Base-by-base conservation (phyloP, 2,888 invertebrate species). In the Balanococcus diminutus region DNA sequence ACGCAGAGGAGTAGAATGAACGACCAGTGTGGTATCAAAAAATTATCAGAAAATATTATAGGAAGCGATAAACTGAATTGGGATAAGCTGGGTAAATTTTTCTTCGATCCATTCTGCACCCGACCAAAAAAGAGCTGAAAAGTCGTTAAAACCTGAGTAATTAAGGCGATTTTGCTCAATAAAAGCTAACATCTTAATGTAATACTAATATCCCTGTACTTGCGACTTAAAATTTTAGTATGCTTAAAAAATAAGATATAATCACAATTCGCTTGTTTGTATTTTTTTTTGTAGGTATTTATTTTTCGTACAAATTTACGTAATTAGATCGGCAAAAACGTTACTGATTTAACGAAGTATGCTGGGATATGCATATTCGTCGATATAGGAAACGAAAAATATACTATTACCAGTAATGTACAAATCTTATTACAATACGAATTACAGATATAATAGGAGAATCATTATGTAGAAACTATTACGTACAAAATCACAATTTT, bases 141-240 rank as follows among this genome's bases (percentile, higher is more conserved):
- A 79, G 36, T 32, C 32, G 75, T 79, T 67, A 36, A 3, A 28
- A 36, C 75, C 75, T 79, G 75, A 79, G 75, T 79, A 36, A 79
- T 79, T 36, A 36, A 79, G 75, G 75, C 75, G 36, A 36, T 79
- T 72, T 36, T 36, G 75, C 36, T 79, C 36, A 79, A 79, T 79
- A 79, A 2, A 79, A 79, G 75, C 75, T 79, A 36, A 79, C 36
- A 36, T 36, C 32, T 31, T 79, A 79, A 9, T 79, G 75, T 79
- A 79, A 79, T 79, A 79, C 75, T 79, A 79, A 79, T 79, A 79
- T 79, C 75, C 75, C 75, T 79, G 75, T 79, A 79, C 75, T 79
- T 79, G 75, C 75, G 36, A 79, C 75, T 79, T 36, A 79, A 79
- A n/a, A 14, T n/a, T 79, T 79, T 79, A 36, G 22, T 51, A 56